Evolutionary conservation across 2,888 invertebrate genomes (phyloP).

Genomic region (Mylabris sibirica): DNA sequence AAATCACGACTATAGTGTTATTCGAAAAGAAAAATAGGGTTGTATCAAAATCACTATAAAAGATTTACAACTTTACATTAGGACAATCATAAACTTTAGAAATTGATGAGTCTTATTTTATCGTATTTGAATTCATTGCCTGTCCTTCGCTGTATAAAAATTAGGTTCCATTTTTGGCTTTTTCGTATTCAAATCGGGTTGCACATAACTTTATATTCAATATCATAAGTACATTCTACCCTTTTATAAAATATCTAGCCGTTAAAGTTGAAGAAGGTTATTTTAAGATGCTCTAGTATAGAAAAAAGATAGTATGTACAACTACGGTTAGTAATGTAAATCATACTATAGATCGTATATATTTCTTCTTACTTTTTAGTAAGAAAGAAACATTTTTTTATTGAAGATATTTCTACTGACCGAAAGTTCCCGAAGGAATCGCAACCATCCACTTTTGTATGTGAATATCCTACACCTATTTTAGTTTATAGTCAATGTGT

Average conservation of each 20-base stretch:
- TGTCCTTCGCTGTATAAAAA: slow-evolving; percentile 35
- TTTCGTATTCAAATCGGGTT: slow-evolving; percentile 55
- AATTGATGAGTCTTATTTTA: slow-evolving; percentile 39
- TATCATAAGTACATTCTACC: slow-evolving; percentile 49
- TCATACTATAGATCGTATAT: not conserved
- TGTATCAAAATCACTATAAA: slow-evolving; percentile 19
- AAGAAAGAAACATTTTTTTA: not conserved
- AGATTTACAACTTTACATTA: slow-evolving; percentile 28
- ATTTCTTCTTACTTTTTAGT: not conserved
- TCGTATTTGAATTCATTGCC: slow-evolving; percentile 19
- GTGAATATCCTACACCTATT: slow-evolving; percentile 52
- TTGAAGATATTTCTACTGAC: slow-evolving; percentile 8
- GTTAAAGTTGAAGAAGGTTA: slow-evolving; percentile 32
- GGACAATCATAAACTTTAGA: slow-evolving; percentile 34
- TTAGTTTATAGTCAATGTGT: slow-evolving; percentile 55
- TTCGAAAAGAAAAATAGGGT: not conserved
- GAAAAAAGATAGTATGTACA: not conserved
- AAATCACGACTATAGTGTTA: not conserved
- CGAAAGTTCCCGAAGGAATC: slow-evolving; percentile 49
- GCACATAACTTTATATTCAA: slow-evolving; percentile 56
- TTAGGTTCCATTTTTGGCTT: slow-evolving; percentile 51
- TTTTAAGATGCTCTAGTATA: not conserved
- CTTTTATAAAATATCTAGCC: slow-evolving; percentile 37
- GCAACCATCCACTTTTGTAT: slow-evolving; percentile 48
- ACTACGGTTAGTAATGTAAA: not conserved